Conservation (phyloP, 2,797 vertebrate species). For the Microhierax caerulescens region DNA sequence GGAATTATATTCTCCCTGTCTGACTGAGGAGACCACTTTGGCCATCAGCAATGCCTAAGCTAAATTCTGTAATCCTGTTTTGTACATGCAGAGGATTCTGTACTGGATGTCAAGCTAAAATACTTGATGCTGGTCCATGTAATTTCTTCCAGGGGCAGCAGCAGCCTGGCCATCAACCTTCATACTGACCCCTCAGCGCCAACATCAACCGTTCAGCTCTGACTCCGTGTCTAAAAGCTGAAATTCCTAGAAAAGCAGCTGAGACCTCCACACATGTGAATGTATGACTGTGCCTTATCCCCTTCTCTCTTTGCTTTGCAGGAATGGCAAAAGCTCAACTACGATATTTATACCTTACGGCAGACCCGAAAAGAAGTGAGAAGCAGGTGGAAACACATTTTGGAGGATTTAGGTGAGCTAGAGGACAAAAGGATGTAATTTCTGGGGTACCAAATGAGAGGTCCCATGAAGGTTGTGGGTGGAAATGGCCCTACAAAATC, state of each 20-base stretch:
- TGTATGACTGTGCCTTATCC: neutral
- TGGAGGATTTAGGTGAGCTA: conserved; percentile 87
- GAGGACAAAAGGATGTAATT: neutral
- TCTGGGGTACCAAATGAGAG: neutral
- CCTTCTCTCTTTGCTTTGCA: conserved; percentile 45
- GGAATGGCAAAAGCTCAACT: conserved; percentile 96
- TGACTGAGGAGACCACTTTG: neutral
- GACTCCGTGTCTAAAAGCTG: neutral
- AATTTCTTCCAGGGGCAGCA: neutral
- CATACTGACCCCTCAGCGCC: neutral
- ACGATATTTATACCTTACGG: conserved; percentile 86
- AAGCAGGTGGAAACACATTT: conserved; percentile 86
- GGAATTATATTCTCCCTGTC: neutral
- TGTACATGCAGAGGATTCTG: neutral
- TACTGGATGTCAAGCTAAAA: neutral
- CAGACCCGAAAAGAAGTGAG: conserved; percentile 85
- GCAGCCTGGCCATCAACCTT: neutral
- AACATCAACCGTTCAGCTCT: neutral
- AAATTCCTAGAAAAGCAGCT: neutral
- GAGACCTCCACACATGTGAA: neutral
- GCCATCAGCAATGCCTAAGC: neutral
- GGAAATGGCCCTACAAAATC: neutral
- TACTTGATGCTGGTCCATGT: neutral
- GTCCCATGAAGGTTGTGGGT: accelerated
- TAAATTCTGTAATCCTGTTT: neutral